Evolutionary conservation across 2,113 vertebrate genomes (phyloP), one percentile per base, ranked within the genome.

Genomic region (Chauna torquata): DNA sequence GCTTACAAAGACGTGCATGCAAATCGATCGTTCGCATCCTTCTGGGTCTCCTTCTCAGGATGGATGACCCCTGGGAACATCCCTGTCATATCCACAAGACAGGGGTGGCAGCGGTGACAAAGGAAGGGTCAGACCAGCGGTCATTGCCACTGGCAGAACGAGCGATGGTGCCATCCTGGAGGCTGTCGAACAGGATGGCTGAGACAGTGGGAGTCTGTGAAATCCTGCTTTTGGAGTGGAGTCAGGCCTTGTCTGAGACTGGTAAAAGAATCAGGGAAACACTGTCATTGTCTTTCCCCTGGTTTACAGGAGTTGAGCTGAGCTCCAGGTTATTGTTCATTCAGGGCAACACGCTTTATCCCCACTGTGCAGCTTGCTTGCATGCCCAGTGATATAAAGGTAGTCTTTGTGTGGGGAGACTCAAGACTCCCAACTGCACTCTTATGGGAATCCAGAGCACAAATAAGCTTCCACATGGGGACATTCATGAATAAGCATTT

Each of bases 91-190:
- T 16, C 52, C 78, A 18, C 18, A 16, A 30, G 59, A 58, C 18
- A 78, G 52, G 62, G 38, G 50, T 14, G 30, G 61, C 38, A 0
- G 0, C 4, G 2, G 50, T 25, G 38, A 45, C 32, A 19, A 32
- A 16, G 71, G 45, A 61, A 68, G 42, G 65, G 42, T 7, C 25
- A 28, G 38, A 64, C 36, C 24, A 27, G 61, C 15, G 15, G 61
- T 38, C 10, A 47, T 18, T 34, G 74, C 17, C 69, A 42, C 55
- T 45, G 57, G 18, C 80, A 54, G 34, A 70, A 78, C 11, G 69
- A 92, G 95, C 87, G 81, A 84, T 28, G 25, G 78, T 92, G 55
- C 69, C 36, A 70, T 54, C 90, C 96, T 75, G 36, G 83, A 82
- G 78, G 62, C 81, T 89, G 91, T 85, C 88, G 78, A 62, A 81